Evolutionary conservation across 2,888 invertebrate genomes (phyloP), one percentile per base, ranked within the genome.

Genomic region (Diarsia rubi): DNA sequence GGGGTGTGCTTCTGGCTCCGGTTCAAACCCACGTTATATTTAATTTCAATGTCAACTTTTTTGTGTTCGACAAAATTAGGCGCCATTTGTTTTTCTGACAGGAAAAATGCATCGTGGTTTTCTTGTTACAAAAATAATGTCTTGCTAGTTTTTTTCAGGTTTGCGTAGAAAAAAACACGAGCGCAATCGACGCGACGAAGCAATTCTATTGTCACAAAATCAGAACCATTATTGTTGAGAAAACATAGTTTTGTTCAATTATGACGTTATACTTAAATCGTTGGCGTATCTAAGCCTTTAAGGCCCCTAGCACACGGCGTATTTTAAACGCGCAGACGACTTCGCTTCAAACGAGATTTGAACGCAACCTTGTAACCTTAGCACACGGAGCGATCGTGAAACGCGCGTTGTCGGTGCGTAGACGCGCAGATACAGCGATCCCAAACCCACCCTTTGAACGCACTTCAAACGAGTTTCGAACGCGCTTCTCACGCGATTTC

Each of bases 1-100:
- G 63, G 52, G 19, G 82, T 71, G 82, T 82, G 70, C 31, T 47
- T 49, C 69, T 82, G 73, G 77, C 82, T 72, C 37, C 9, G 8
- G 12, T 70, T 24, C 74, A 37, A 19, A 24, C 31, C 69, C 64
- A 31, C 4, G 14, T 49, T 65, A 44, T 54, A 64, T 68, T 60
- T 73, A 67, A 57, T 68, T 70, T 75, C 60, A 80, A 63, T 75
- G 65, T 37, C 83, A 69, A 63, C 12, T 44, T 54, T 21, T 67
- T 62, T 37, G 21, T 69, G 72, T 67, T 69, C 27, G 11, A 49
- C 14, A 57, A 27, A 67, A 52, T 37, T 42, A 59, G 44, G 60
- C 59, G 84, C 72, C 72, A 72, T 72, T 72, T 24, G 52, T 14
- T 69, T 60, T 54, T 73, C 5, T 37, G 24, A 37, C 37, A 27